These are phyloP conservation scores for Tetragonula clypearis DNA, from an alignment of 1,140 invertebrate genomes.

Conservation along the genomic window DNA sequence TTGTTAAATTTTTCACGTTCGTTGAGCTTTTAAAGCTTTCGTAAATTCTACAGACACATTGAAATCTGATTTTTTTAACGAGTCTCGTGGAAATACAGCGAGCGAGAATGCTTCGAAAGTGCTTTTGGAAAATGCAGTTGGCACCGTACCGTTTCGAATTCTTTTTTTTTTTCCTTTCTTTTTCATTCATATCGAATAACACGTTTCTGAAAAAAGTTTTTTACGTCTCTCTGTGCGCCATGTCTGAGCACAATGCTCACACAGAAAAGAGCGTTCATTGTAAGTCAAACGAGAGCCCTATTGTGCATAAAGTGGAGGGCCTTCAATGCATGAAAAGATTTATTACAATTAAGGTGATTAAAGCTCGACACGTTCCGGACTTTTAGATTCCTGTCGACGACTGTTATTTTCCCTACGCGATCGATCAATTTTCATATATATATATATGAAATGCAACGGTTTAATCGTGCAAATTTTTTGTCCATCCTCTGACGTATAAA, in stretches of 20 bases:
- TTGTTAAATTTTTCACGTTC: no score
- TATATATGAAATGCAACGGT: not conserved
- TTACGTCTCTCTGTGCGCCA: not conserved
- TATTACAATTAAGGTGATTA: conserved; percentile 16
- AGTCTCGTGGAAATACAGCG: not conserved
- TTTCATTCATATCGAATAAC: not conserved
- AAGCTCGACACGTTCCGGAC: not conserved
- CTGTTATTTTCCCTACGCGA: not conserved
- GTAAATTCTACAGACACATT: not conserved
- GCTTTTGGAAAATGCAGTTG: not conserved
- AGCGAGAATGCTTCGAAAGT: not conserved
- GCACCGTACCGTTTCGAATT: not conserved
- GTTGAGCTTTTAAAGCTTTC: not conserved
- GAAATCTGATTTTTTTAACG: not conserved
- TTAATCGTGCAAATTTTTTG: not conserved
- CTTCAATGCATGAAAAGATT: conserved; percentile 13
- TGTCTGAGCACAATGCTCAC: not conserved
- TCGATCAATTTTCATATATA: not conserved
- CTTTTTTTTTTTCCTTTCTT: not conserved
- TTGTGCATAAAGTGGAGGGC: not conserved
- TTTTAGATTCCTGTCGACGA: not conserved
- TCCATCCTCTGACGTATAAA: not conserved
- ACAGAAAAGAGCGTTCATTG: not conserved
- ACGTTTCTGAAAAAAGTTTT: not conserved
- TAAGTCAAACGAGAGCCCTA: not conserved